Conservation (phyloP, 2,797 vertebrate species). For the Sebastes iracundus region DNA sequence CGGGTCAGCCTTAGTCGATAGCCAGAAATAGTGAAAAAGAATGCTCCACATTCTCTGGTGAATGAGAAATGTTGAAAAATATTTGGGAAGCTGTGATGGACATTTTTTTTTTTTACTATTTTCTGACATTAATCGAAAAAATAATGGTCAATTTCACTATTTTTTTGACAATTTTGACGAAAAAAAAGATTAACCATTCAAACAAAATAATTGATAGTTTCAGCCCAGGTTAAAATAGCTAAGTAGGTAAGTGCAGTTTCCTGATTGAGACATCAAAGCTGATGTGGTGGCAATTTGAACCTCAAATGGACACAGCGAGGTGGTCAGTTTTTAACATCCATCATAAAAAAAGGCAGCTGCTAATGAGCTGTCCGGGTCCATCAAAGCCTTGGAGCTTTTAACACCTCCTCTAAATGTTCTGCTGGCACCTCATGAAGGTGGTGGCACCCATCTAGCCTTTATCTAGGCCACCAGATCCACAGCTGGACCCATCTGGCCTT, state of each 20-base stretch:
- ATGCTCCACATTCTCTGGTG: background rate
- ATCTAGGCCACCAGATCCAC: slow-evolving; percentile 82
- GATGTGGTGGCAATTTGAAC: background rate
- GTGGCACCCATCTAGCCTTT: slow-evolving; percentile 72
- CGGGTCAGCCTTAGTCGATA: background rate
- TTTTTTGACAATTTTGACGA: background rate
- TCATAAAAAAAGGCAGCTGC: slow-evolving; percentile 3
- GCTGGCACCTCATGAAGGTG: slow-evolving; percentile 72
- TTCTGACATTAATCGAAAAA: no score
- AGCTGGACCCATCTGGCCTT: slow-evolving; percentile 80
- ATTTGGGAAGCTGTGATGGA: background rate
- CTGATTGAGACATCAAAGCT: background rate
- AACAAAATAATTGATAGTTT: background rate
- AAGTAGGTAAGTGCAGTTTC: background rate
- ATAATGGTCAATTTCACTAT: background rate
- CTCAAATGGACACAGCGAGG: slow-evolving; percentile 2
- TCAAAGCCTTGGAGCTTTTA: slow-evolving; percentile 59
- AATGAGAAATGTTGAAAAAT: background rate
- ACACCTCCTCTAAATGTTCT: slow-evolving; percentile 64
- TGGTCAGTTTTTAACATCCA: slow-evolving; percentile 20
- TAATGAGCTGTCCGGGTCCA: slow-evolving; percentile 9
- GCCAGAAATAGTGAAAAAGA: background rate
- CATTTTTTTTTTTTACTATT: background rate
- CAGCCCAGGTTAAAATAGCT: background rate
- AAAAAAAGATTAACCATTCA: background rate